Base-by-base conservation (phyloP, 2,113 vertebrate genomes). In the Perccottus glenii region DNA sequence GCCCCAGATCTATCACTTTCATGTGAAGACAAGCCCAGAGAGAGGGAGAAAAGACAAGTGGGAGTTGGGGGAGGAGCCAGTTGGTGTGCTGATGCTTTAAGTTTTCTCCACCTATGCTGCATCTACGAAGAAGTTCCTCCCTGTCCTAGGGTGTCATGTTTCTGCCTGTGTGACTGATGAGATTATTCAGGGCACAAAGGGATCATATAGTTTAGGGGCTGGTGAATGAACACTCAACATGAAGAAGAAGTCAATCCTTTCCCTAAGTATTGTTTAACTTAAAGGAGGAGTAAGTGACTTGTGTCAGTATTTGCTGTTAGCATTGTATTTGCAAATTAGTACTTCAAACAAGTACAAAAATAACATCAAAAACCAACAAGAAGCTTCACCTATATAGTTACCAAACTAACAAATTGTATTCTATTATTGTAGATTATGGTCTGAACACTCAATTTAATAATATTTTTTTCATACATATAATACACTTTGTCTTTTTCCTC, bases 1-100 rank as follows among this genome's bases (percentile, higher is more conserved):
- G 78, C 72, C 81, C 78, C 68, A 84, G 80, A 88, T 90, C 86
- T 85, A 77, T 85, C 88, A 89, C 88, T 87, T 85, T 89, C 83
- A 84, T 89, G 87, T 73, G 75, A 83, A 85, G 71, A 74, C 67
- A 46, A 67, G 78, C 55, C 0, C 45, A 77, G 52, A 46, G 32
- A 51, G 11, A 50, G 58, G 40, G 46, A 44, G 16, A 73, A 68
- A 72, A 75, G 72, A 55, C 64, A 59, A 70, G 70, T 73, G 48
- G 51, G 44, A 7, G 50, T 43, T 4, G 35, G 3, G 33, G 5
- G 14, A 9, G 16, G 36, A 35, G 19, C 16, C 16, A 19, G 38
- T 15, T 45, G 3, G 42, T 9, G 47, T 57, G 75, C 58, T 44
- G 56, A 36, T 71, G 59, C 63, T 78, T 48, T 65, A 75, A 81